Evolutionary conservation across 1,140 invertebrate genomes (phyloP).

Genomic region (Caenorhabditis remanei): DNA sequence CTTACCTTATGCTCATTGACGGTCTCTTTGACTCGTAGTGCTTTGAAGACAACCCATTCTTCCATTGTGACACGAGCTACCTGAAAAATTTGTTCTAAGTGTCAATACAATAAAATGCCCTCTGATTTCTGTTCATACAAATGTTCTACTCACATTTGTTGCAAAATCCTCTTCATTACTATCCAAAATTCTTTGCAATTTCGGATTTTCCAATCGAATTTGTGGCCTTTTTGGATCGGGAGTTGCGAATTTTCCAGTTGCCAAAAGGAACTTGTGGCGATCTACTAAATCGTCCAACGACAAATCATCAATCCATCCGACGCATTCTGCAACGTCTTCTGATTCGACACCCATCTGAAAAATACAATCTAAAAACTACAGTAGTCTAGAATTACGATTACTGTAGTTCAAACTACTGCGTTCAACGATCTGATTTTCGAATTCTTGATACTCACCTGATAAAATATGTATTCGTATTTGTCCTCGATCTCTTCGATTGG

Average conservation of each 20-base stretch:
- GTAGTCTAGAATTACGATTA: no score
- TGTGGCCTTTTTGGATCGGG: constrained; percentile 74
- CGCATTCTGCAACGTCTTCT: constrained; percentile 56
- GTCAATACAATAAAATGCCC: not conserved
- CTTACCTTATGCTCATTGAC: constrained; percentile 12
- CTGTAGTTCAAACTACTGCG: not conserved
- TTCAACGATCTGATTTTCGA: not conserved
- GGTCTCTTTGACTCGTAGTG: constrained; percentile 66
- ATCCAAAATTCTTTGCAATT: constrained; percentile 66
- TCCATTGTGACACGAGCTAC: constrained; percentile 69
- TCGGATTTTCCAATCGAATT: constrained; percentile 71
- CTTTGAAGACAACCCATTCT: constrained; percentile 70
- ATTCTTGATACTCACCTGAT: constrained; percentile 41
- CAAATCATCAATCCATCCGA: constrained; percentile 44
- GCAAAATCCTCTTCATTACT: constrained; percentile 69
- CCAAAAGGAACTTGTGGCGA: constrained; percentile 71
- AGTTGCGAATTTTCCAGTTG: constrained; percentile 70
- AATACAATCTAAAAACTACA: not conserved
- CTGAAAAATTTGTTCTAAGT: not conserved
- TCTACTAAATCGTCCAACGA: constrained; percentile 70
- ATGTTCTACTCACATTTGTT: not conserved
- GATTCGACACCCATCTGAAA: constrained; percentile 73
- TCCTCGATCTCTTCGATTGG: constrained; percentile 70
- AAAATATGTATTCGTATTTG: constrained; percentile 75
- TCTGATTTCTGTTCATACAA: not conserved